Base-by-base conservation (phyloP, 2,113 vertebrate genomes). In the Saccopteryx bilineata region DNA sequence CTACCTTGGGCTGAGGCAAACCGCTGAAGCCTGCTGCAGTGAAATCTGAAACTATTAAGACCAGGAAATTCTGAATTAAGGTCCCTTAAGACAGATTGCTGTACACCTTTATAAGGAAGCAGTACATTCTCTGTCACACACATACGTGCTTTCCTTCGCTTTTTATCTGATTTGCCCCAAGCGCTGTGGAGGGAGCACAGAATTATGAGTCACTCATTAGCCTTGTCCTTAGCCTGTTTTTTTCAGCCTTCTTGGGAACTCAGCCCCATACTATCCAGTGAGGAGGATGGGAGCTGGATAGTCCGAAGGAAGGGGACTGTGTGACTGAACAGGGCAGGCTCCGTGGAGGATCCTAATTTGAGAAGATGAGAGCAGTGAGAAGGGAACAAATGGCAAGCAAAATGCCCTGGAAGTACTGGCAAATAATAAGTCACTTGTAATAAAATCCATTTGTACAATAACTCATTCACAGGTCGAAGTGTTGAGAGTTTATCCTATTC, bases 1-100 rank as follows among this genome's bases (percentile, higher is more conserved):
- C 95, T 15, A 97, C 98, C 98, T 96, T 82, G 96, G 98, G 98
- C 98, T 97, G 82, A 78, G 68, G 68, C 21, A 15, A 33, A 61
- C 93, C 95, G 50, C 92, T 96, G 90, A 87, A 46, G 98, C 98
- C n/a, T 97, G 85, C 87, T 39, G 85, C 93, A 97, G 95, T 92
- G 97, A 95, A 96, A 79, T 90, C 74, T 90, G 83, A 95, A 96
- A 97, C 96, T 83, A 96, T 93, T 82, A 79, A 79, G 86, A 65
- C 58, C 39, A 10, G 5, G 85, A 66, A 88, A 69, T 58, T 63
- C 3, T 54, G 96, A 11, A 69, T 48, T 69, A 69, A 15, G 52
- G 11, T 52, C 63, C 39, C 39, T 50, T 8, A 56, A 61, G 63
- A 71, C 12, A 54, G 9, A 24, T 48, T 14, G 21, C 61, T 9